These are phyloP conservation scores for Fringilla coelebs DNA, from an alignment of 2,797 vertebrate genomes.

Conservation along the genomic window DNA sequence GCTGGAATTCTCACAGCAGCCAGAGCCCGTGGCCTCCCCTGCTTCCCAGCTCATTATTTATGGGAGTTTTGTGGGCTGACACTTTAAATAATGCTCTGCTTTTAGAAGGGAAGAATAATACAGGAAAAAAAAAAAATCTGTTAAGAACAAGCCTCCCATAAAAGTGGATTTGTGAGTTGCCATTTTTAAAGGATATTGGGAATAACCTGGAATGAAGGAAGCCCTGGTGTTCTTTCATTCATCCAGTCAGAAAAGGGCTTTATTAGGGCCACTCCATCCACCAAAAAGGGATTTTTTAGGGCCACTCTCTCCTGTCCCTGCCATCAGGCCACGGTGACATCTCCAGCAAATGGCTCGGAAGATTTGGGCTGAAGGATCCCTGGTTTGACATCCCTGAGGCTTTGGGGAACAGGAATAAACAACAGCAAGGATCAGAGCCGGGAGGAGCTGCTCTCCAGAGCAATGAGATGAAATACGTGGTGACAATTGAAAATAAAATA, in stretches of 20 bases:
- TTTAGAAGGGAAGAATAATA: neutral
- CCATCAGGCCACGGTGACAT: fast-evolving
- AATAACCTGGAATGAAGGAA: neutral
- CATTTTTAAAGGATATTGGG: neutral
- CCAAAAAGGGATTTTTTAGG: too few species aligned
- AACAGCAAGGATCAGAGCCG: neutral
- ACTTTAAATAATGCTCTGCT: neutral
- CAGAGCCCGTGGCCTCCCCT: neutral
- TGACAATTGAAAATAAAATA: neutral
- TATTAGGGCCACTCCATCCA: too few species aligned
- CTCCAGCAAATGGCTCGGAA: neutral
- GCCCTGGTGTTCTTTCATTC: too few species aligned
- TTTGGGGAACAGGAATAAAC: slow-evolving; percentile 45
- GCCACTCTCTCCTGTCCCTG: neutral
- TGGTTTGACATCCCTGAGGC: neutral
- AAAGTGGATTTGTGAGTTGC: neutral
- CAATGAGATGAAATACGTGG: neutral
- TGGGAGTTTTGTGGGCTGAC: neutral
- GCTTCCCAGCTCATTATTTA: neutral
- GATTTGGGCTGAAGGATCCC: neutral
- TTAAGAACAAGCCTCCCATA: neutral
- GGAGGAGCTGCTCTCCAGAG: slow-evolving; percentile 18
- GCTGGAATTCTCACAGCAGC: neutral
- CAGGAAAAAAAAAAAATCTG: neutral
- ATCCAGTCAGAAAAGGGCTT: neutral